Evolutionary conservation across 2,888 invertebrate genomes (phyloP), one percentile per base, ranked within the genome.

Genomic region (Heterodera filipjevi): DNA sequence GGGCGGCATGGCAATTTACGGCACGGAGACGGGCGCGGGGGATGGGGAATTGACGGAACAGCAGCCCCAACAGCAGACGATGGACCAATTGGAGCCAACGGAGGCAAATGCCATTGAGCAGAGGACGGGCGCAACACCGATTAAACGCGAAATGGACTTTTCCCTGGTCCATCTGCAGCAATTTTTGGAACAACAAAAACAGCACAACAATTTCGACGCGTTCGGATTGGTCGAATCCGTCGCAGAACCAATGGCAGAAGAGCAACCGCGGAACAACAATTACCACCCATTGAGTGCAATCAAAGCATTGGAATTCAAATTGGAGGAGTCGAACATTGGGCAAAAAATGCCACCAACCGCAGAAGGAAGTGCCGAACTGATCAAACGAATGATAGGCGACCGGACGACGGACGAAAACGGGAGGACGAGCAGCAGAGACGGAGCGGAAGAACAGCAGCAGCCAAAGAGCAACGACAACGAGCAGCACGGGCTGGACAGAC

Each of bases 181-280:
- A 30, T 75, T 75, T 75, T 30, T 75, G 30, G 68, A 16, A 16
- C 66, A 75, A 64, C 75, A 75, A 35, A 75, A 66, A 32, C 75
- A 75, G 49, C 75, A 75, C 32, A 53, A 75, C 59, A 64, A 64
- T 39, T 75, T 75, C 14, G 68, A 68, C 33, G 33, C 68, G 32
- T 68, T 68, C 33, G 68, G 33, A 32, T 16, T 68, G 68, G 68
- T 12, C 35, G 68, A 68, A 68, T 6, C 19, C 3, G 68, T 22
- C 19, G 33, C 32, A 68, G 33, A 68, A 35, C 33, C 32, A 68
- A 32, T 14, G 33, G 8, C 33, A 27, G 59, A 59, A 27, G 59
- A 59, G 22, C 59, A 59, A 59, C 59, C 19, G 2, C 59, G 6
- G 27, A n/a, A 22, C 27, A n/a, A 22, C 27, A 59, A 59, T 59